A percentile compares a stretch with the other conserved stretches of the same genome.
phyloP scores from a whole-genome alignment of 2,113 vertebrate genomes.

The Leucopsar rothschildi region DNA sequence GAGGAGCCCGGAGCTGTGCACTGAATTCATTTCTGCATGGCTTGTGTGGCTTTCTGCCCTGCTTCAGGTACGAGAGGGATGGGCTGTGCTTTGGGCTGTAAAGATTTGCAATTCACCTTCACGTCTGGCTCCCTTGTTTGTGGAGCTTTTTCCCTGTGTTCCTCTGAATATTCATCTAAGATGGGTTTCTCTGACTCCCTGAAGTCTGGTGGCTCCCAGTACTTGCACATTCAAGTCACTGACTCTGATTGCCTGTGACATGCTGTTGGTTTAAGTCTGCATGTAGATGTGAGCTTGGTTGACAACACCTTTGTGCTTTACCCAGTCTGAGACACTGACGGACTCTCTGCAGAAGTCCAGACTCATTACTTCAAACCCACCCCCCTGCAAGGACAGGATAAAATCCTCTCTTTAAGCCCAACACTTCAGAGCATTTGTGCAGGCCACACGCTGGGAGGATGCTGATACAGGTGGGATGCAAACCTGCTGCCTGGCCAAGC shows the following conservation, averaged over 20 bases:
- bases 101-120: background rate
- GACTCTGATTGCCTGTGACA: constrained; percentile 9
- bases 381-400: background rate
- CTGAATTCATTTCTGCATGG: background rate
- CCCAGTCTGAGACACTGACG: background rate
- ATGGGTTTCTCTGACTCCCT: background rate
- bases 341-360: background rate
- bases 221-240: background rate
- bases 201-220: background rate
- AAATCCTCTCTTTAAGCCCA: background rate
- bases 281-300: background rate
- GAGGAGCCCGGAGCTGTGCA: background rate
- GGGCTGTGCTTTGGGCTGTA: background rate
- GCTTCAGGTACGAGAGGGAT: background rate
- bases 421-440: background rate
- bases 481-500: background rate
- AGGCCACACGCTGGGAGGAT: background rate
- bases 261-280: background rate
- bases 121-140: background rate
- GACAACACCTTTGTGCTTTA: constrained; percentile 10
- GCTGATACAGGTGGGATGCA: background rate
- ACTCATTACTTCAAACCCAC: background rate
- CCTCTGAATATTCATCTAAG: background rate
- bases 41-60: background rate
- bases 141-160: background rate